Percentiles rank a stretch among this genome's conserved stretches.
Evolutionary conservation across 1,140 invertebrate genomes (phyloP).

Genomic region (Drosophila tani): DNA sequence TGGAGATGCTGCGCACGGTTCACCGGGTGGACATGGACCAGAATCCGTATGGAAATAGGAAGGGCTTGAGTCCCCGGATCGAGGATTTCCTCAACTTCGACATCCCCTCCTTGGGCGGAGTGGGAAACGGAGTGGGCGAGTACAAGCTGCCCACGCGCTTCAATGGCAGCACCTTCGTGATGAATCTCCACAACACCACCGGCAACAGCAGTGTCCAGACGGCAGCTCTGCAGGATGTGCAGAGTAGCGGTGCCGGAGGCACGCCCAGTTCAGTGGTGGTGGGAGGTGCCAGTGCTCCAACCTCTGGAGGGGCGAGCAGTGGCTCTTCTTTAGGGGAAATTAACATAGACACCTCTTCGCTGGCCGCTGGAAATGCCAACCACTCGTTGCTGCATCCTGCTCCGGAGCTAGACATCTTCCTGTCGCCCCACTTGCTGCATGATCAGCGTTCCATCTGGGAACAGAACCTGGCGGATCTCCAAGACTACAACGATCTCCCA

Average conservation of each 20-base stretch:
- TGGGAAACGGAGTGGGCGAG: constrained; percentile 27
- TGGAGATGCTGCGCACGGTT: constrained; percentile 86
- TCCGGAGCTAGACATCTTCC: constrained; percentile 69
- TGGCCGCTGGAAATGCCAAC: constrained; percentile 39
- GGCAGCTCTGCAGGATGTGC: constrained; percentile 74
- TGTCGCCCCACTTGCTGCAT: constrained; percentile 69
- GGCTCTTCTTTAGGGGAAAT: constrained; percentile 43
- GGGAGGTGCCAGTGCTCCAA: constrained; percentile 12
- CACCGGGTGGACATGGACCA: constrained; percentile 85
- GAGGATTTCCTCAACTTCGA: constrained; percentile 87
- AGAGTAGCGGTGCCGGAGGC: constrained; percentile 40
- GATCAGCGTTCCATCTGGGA: constrained; percentile 81
- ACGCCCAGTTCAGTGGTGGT: constrained; percentile 19
- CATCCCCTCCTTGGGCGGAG: constrained; percentile 31
- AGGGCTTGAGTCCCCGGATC: constrained; percentile 88
- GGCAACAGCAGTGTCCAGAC: constrained; percentile 78
- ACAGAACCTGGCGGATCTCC: constrained; percentile 81
- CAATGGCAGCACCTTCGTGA: constrained; percentile 87
- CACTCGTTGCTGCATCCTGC: constrained; percentile 32
- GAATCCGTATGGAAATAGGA: constrained; percentile 89
- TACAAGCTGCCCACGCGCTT: constrained; percentile 76
- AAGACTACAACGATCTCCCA: constrained; percentile 77
- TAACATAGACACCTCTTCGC: constrained; percentile 51
- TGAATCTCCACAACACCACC: constrained; percentile 85
- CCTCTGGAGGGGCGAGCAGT: constrained; percentile 21